Base-by-base conservation (phyloP, 2,888 invertebrate species). In the Drosophila tanythrix region DNA sequence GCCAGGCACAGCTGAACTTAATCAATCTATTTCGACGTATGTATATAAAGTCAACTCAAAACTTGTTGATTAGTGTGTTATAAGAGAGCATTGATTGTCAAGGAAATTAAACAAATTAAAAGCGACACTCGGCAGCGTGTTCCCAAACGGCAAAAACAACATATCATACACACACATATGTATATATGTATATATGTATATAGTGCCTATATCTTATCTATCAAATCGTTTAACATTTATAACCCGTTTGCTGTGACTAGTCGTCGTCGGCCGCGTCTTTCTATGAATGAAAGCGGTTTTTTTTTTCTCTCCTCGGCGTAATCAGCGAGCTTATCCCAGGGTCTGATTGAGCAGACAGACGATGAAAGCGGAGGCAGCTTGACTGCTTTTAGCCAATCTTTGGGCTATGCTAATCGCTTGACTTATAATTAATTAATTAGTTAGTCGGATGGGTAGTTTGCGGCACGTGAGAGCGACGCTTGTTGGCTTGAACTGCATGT, bases 341-440 rank as follows among this genome's bases (percentile, higher is more conserved):
- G 73, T 29, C 73, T 58, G 70, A 62, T 46, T 40, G 40, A 50
- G 43, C 52, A 43, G 66, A 59, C 59, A 38, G 55, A 65, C 78
- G 70, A 63, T 80, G 81, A 72, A 74, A 78, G 74, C 83, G 66
- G 59, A 70, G 79, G 69, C 79, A 79, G 70, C 78, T 56, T 25
- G 64, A 64, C 63, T 59, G 69, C 74, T 79, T 68, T 68, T 64
- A 53, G 75, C 57, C 76, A 72, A 69, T 69, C 72, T 76, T 52
- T 65, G 57, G 58, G 48, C 83, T 81, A 83, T 86, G 84, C 84
- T 84, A 88, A 84, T 84, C 87, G 69, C 62, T 73, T 67, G 87
- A 79, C 73, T 86, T 88, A 86, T 88, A 84, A 88, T 88, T 84
- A 84, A 84, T 84, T 84, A 84, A 84, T 88, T 84, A 84, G 79